Evolutionary conservation across 2,113 vertebrate species (phyloP).

Genomic region (Oreochromis spilurus): DNA sequence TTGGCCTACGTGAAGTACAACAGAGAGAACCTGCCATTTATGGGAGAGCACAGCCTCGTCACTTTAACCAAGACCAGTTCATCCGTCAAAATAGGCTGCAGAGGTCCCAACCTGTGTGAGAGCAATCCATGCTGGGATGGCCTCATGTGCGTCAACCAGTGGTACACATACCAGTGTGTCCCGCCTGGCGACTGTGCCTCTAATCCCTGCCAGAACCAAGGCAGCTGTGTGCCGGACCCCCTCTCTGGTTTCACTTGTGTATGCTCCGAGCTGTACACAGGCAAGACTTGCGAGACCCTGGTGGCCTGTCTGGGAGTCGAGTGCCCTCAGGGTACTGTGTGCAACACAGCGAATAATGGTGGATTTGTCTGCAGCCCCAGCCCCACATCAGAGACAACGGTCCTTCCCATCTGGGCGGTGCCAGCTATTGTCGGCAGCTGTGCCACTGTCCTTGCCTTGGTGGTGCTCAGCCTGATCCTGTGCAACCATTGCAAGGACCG

Average conservation of each 20-base stretch:
- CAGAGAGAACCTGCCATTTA: constrained; percentile 83
- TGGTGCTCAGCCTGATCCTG: constrained; percentile 90
- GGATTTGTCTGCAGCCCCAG: constrained; percentile 78
- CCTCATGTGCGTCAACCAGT: constrained; percentile 91
- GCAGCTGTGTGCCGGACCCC: constrained; percentile 82
- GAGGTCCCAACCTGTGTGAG: constrained; percentile 89
- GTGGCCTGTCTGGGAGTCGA: constrained; percentile 85
- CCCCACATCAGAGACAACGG: constrained; percentile 64
- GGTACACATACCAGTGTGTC: constrained; percentile 91
- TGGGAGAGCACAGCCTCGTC: constrained; percentile 82
- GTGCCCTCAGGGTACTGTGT: constrained; percentile 80
- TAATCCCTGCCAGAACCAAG: constrained; percentile 86
- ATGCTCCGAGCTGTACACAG: constrained; percentile 83
- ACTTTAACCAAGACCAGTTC: constrained; percentile 80
- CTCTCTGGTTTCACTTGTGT: constrained; percentile 80
- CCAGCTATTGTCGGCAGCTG: constrained; percentile 94
- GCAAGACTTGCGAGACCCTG: constrained; percentile 80
- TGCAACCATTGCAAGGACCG: constrained; percentile 89
- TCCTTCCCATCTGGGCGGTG: constrained; percentile 92
- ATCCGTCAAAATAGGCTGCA: constrained; percentile 86
- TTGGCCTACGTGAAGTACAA: constrained; percentile 87
- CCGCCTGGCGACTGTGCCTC: constrained; percentile 86
- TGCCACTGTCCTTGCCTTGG: constrained; percentile 83
- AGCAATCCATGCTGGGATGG: constrained; percentile 89
- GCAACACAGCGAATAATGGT: constrained; percentile 69